Percentiles rank a stretch among this genome's conserved stretches.
Evolutionary conservation across 1,140 invertebrate species (phyloP).

Genomic region (Holcopasites calliopsidis): DNA sequence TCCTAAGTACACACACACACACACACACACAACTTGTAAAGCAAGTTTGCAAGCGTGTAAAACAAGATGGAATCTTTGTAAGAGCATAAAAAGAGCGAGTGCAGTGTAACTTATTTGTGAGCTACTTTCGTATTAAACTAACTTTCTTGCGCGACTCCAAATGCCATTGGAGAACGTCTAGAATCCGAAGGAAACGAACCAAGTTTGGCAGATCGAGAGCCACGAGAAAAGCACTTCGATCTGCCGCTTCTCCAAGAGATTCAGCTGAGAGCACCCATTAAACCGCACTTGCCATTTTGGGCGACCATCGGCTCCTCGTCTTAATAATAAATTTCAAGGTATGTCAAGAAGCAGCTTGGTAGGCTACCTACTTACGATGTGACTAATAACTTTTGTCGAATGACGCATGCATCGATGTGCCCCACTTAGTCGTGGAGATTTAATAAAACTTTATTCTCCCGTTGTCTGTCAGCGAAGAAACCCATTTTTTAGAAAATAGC

Average conservation of each 20-base stretch:
- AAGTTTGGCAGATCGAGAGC: background rate
- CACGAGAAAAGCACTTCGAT: background rate
- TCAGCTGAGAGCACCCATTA: background rate
- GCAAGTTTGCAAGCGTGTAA: no score
- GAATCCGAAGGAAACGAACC: background rate
- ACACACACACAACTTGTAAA: no score
- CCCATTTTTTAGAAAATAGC: no score
- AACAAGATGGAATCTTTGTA: no score
- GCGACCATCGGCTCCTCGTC: background rate
- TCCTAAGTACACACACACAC: no score
- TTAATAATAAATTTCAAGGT: slow-evolving; percentile 28
- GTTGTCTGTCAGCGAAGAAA: no score
- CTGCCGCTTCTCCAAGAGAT: background rate
- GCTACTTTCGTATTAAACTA: no score
- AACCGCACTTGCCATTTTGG: background rate
- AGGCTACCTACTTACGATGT: background rate
- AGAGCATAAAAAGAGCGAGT: no score
- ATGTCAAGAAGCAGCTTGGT: background rate
- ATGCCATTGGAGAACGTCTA: no score
- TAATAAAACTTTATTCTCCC: slow-evolving; percentile 21
- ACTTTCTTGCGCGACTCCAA: no score
- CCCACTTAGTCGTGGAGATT: background rate
- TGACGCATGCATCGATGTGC: background rate
- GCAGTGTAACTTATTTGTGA: no score
- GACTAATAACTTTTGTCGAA: background rate